phyloP scores from a whole-genome alignment of 2,797 vertebrate species.

The Setipinna tenuifilis region DNA sequence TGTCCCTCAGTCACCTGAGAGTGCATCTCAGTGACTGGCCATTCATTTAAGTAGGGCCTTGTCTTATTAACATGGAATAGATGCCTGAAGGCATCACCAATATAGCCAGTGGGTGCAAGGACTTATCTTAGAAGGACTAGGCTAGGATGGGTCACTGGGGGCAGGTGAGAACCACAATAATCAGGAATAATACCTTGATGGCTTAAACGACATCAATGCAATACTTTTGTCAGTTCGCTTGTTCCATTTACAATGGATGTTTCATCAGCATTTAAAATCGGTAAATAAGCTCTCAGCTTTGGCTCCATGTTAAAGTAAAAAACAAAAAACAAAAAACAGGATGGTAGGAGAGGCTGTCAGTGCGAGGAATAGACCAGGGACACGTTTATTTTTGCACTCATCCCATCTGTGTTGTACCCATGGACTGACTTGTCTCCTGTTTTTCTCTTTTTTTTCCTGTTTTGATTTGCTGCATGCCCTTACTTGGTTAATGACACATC shows the following conservation, averaged over 20 bases:
- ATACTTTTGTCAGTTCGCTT: background rate
- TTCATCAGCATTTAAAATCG: background rate
- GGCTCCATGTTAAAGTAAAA: background rate
- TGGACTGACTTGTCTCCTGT: too few relatives aligned
- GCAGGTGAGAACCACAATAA: background rate
- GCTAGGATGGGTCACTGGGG: too few relatives aligned
- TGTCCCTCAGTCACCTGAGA: too few relatives aligned
- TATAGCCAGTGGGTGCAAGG: too few relatives aligned
- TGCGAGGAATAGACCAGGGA: background rate
- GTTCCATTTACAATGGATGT: background rate
- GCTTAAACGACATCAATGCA: background rate
- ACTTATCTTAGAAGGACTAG: too few relatives aligned
- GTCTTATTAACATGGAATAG: too few relatives aligned
- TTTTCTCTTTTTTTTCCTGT: background rate
- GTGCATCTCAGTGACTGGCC: too few relatives aligned
- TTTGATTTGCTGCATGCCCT: slow-evolving; percentile 15
- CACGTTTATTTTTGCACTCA: background rate
- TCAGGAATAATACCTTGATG: background rate
- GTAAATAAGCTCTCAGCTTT: background rate
- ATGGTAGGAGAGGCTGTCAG: background rate
- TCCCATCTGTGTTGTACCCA: background rate
- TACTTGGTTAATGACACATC: slow-evolving; percentile 10
- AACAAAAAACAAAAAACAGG: background rate
- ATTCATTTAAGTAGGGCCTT: too few relatives aligned
- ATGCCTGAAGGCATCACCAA: too few relatives aligned